Percentiles rank a stretch among this genome's conserved stretches.
Evolutionary conservation across 2,797 vertebrate genomes (phyloP).

Genomic region (Carapus acus): DNA sequence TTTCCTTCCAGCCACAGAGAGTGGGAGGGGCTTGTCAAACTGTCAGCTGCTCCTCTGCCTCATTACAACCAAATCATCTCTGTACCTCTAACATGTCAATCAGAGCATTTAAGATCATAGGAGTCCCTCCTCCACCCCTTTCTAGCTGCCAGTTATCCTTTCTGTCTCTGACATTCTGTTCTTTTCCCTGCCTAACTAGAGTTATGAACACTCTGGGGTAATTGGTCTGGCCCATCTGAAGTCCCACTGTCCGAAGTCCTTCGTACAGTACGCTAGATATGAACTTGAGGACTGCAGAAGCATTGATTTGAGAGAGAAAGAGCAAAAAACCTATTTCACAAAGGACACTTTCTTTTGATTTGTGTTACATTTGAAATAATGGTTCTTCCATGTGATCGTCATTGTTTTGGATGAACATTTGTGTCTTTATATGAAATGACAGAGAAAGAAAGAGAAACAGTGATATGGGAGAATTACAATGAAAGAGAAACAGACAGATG

Average conservation of each 20-base stretch:
- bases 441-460: constrained; percentile 81
- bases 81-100: constrained; percentile 49
- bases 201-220: constrained; percentile 79
- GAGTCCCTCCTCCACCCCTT: constrained; percentile 74
- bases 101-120: constrained; percentile 51
- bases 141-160: constrained; percentile 69
- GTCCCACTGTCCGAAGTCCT: constrained; percentile 78
- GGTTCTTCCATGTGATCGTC: constrained; percentile 63
- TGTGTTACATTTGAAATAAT: constrained; percentile 75
- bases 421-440: constrained; percentile 76
- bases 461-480: constrained; percentile 53
- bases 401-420: constrained; percentile 67
- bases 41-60: constrained; percentile 53
- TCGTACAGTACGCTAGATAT: constrained; percentile 76
- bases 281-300: constrained; percentile 77
- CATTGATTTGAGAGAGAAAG: constrained; percentile 69
- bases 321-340: constrained; percentile 65
- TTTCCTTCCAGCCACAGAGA: constrained; percentile 30
- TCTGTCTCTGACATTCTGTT: constrained; percentile 77
- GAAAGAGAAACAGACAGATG: constrained; percentile 47
- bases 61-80: constrained; percentile 57
- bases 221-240: constrained; percentile 77
- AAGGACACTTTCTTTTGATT: constrained; percentile 73
- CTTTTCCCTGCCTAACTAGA: constrained; percentile 78
- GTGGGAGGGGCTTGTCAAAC: constrained; percentile 57